phyloP scores from a whole-genome alignment of 2,113 vertebrate species.

The Eptatretus burgeri region DNA sequence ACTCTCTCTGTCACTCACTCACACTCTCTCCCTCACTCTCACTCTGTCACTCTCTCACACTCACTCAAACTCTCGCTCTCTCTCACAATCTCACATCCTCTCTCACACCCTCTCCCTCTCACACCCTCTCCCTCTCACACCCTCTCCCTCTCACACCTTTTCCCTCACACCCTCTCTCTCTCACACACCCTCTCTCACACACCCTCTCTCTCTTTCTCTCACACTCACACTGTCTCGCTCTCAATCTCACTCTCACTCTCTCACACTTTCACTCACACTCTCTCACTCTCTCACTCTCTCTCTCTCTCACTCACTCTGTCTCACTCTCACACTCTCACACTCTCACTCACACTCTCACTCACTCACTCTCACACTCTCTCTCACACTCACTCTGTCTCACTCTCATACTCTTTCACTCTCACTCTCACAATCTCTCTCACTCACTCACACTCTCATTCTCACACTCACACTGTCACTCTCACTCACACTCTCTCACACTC shows the following conservation, averaged over 20 bases:
- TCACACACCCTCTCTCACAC: not conserved
- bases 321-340: not conserved
- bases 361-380: not conserved
- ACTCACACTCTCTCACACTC: not conserved
- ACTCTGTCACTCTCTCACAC: not conserved
- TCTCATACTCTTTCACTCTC: not conserved
- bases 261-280: not conserved
- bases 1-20: not conserved
- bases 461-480: conserved; percentile 6
- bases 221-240: not conserved
- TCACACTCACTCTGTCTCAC: conserved; percentile 7
- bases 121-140: too few relatives aligned
- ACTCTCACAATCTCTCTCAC: not conserved
- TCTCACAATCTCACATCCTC: not conserved
- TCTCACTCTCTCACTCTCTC: not conserved
- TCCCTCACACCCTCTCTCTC: not conserved
- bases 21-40: not conserved
- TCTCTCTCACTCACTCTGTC: not conserved
- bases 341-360: not conserved
- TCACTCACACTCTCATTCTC: not conserved
- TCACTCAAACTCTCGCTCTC: not conserved
- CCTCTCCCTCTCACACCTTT: not conserved
- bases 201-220: not conserved
- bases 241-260: not conserved
- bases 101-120: conserved; percentile 9